Conservation (phyloP, 2,888 invertebrate genomes). For the Pedicia rivosa region DNA sequence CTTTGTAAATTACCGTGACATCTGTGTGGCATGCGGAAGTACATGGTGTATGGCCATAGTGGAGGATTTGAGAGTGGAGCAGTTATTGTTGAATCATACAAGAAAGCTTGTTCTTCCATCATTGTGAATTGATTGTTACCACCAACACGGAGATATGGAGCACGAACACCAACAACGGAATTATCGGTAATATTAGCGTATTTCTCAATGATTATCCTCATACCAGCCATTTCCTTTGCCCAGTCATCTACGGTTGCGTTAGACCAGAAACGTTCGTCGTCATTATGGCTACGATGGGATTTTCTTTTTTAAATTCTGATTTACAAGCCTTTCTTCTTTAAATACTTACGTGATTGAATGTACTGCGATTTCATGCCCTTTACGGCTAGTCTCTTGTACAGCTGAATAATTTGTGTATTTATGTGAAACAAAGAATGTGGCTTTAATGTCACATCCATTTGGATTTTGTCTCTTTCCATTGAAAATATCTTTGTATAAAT, state of each 20-base stretch:
- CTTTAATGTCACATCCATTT: conserved; percentile 84
- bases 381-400: conserved; percentile 78
- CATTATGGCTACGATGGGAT: conserved; percentile 72
- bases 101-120: conserved; percentile 92
- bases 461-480: conserved; percentile 79
- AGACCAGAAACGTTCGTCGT: conserved; percentile 85
- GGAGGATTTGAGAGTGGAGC: conserved; percentile 82
- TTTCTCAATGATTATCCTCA: conserved; percentile 80
- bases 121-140: conserved; percentile 94
- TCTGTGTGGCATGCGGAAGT: conserved; percentile 89
- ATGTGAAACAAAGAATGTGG: conserved; percentile 84
- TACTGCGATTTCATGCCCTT: conserved; percentile 86
- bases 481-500: conserved; percentile 83
- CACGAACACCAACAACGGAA: conserved; percentile 79
- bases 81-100: conserved; percentile 90
- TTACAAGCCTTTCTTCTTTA: no score
- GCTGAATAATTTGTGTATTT: conserved; percentile 89
- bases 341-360: conserved; percentile 89
- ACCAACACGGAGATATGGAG: conserved; percentile 79
- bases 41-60: conserved; percentile 97
- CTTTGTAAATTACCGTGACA: conserved; percentile 86
- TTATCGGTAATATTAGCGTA: conserved; percentile 81
- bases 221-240: conserved; percentile 91
- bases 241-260: conserved; percentile 83
- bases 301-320: no score